Conservation (phyloP, 2,113 vertebrate species). For the Lamprologus callipterus region DNA sequence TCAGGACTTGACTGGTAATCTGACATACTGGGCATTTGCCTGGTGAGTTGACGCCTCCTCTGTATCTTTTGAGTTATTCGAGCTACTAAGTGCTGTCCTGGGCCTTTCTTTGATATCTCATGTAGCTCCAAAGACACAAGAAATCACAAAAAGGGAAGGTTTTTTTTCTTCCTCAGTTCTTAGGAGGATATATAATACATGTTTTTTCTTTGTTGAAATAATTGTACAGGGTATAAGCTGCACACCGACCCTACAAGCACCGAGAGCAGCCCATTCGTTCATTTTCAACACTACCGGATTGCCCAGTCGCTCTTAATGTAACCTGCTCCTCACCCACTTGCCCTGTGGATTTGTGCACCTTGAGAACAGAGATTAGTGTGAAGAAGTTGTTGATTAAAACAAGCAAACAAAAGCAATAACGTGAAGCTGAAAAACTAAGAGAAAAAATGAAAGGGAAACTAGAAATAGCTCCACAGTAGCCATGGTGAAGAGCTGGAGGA, state of each 20-base stretch:
- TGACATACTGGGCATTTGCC: neutral
- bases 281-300: rapidly evolving
- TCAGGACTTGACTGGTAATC: neutral
- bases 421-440: neutral
- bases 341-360: neutral
- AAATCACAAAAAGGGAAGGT: neutral
- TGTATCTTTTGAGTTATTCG: neutral
- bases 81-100: neutral
- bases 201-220: neutral
- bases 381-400: neutral
- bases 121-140: neutral
- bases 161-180: rapidly evolving
- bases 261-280: neutral
- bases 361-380: rapidly evolving
- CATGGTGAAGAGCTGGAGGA: neutral
- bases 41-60: neutral
- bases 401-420: neutral
- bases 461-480: neutral
- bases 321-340: neutral
- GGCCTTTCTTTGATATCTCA: neutral
- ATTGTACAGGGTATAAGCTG: neutral
- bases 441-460: neutral
- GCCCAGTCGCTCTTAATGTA: neutral
- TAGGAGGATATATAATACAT: neutral
- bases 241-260: neutral